Percentiles rank a stretch among this genome's conserved stretches.
These are phyloP conservation scores for Procavia capensis DNA, from an alignment of 2,113 vertebrate genomes.

Conservation along the genomic window DNA sequence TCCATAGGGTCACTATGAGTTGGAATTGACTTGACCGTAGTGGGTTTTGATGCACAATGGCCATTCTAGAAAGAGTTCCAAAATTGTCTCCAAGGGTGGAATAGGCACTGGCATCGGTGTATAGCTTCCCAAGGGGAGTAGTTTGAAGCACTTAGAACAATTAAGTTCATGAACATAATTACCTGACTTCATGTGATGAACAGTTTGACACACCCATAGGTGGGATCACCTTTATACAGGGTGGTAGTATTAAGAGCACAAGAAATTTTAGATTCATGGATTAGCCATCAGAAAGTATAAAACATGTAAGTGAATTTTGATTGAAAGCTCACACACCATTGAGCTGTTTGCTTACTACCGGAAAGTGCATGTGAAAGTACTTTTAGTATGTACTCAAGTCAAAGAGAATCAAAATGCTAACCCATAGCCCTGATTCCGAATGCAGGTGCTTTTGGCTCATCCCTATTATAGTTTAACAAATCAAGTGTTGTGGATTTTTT, in stretches of 20 bases:
- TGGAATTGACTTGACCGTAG: too few species aligned
- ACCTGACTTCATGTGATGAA: too few species aligned
- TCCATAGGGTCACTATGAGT: too few species aligned
- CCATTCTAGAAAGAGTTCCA: too few species aligned
- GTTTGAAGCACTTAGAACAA: too few species aligned
- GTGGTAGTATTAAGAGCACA: not conserved
- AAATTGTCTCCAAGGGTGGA: too few species aligned
- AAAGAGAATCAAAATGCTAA: conserved; percentile 31
- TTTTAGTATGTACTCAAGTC: conserved; percentile 19
- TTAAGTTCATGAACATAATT: too few species aligned
- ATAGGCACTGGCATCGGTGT: too few species aligned
- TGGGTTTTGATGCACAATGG: too few species aligned
- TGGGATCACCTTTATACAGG: not conserved
- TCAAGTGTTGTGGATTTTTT: not conserved
- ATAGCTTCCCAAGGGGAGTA: too few species aligned
- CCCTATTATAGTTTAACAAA: not conserved
- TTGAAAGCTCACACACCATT: not conserved
- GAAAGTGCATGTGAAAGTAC: not conserved
- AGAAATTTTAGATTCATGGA: not conserved
- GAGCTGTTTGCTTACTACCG: not conserved
- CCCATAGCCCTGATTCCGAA: not conserved
- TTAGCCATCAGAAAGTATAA: not conserved
- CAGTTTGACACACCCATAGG: not conserved
- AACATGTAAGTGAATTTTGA: conserved; percentile 28
- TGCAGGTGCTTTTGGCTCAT: conserved; percentile 10